Percentiles rank a stretch among this genome's conserved stretches.
These are phyloP conservation scores for Saturnia japonica DNA, from an alignment of 2,888 invertebrate species.

Conservation along the genomic window DNA sequence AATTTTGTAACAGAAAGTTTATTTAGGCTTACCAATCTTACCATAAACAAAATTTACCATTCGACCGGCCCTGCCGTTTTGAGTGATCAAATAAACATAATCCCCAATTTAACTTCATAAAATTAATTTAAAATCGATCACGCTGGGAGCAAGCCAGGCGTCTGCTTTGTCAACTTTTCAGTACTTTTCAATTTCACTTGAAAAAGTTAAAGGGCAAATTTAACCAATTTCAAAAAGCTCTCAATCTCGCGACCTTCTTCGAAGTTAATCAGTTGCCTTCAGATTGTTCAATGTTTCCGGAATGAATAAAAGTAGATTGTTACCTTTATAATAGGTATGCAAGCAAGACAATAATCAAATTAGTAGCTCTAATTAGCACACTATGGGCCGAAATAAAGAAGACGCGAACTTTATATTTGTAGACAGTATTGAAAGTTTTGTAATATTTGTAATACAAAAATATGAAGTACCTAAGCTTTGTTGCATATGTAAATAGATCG, in stretches of 20 bases:
- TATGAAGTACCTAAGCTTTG: too few species aligned
- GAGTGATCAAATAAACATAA: constrained; percentile 70
- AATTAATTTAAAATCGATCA: constrained; percentile 78
- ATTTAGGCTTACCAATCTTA: constrained; percentile 28
- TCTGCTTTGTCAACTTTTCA: constrained; percentile 48
- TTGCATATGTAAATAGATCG: too few species aligned
- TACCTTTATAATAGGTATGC: not conserved
- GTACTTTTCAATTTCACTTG: constrained; percentile 56
- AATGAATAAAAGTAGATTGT: not conserved
- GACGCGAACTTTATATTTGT: too few species aligned
- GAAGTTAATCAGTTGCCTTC: constrained; percentile 55
- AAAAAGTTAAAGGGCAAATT: constrained; percentile 66
- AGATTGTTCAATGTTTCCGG: constrained; percentile 17
- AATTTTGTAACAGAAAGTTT: constrained; percentile 33
- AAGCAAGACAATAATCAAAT: not conserved
- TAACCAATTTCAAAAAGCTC: constrained; percentile 46
- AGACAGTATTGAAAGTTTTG: too few species aligned
- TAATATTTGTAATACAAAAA: too few species aligned
- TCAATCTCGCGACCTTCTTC: constrained; percentile 38
- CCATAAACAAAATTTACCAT: constrained; percentile 29
- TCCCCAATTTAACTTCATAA: constrained; percentile 79
- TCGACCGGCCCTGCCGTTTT: constrained; percentile 38
- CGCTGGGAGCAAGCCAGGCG: constrained; percentile 63
- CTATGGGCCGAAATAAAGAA: too few species aligned
- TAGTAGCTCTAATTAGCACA: too few species aligned